These are phyloP conservation scores for Phainopepla nitens DNA, from an alignment of 2,113 vertebrate species.

Conservation along the genomic window DNA sequence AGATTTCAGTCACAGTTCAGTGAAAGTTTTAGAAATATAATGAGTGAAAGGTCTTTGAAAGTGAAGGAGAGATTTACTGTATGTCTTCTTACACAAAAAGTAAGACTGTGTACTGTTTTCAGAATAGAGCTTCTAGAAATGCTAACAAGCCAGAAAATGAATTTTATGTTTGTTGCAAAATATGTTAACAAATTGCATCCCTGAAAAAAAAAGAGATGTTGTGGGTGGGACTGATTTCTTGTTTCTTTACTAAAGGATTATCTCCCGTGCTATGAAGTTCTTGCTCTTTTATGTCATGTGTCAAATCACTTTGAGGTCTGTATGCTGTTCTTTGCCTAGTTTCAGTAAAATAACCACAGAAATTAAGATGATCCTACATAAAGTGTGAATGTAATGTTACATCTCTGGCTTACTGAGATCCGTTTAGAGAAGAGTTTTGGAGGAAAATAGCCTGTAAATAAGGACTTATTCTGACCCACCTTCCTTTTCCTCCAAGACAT, in stretches of 20 bases:
- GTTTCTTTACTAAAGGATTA: neutral
- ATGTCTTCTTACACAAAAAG: neutral
- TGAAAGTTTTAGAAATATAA: neutral
- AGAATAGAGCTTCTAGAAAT: neutral
- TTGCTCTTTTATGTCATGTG: neutral
- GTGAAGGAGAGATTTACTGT: neutral
- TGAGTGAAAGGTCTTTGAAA: neutral
- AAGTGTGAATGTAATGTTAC: neutral
- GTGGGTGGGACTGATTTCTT: neutral
- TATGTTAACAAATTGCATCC: neutral
- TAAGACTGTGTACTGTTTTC: neutral
- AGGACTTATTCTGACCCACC: neutral
- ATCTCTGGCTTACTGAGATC: neutral
- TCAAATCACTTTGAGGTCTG: neutral
- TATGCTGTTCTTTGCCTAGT: neutral
- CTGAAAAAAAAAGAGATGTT: neutral
- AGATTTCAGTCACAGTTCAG: neutral
- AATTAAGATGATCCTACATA: neutral
- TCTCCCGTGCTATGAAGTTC: neutral
- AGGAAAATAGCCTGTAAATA: neutral
- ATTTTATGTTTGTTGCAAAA: neutral
- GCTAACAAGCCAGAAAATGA: neutral
- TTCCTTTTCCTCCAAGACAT: neutral
- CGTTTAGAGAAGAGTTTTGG: neutral
- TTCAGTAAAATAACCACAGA: neutral